Conservation (phyloP, 1,140 invertebrate genomes). For the Dolichoris vasculosae region DNA sequence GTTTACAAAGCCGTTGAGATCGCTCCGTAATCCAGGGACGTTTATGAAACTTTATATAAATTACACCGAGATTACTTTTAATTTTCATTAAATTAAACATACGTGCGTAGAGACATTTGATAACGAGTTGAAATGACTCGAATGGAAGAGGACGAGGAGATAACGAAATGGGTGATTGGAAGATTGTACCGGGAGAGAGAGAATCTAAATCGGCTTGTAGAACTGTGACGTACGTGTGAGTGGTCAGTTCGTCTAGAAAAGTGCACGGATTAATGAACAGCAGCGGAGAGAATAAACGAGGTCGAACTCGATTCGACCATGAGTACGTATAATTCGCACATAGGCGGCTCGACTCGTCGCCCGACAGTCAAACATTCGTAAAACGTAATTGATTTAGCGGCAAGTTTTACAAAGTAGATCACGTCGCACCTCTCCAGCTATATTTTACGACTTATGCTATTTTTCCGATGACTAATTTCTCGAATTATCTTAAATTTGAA, state of each 20-base stretch:
- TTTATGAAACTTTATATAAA: too few species aligned
- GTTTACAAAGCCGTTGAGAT: not conserved
- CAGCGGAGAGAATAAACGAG: constrained; percentile 15
- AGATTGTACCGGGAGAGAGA: constrained; percentile 1
- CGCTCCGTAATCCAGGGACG: not conserved
- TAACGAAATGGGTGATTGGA: constrained; percentile 27
- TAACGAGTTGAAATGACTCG: not conserved
- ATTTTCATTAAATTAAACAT: constrained; percentile 10
- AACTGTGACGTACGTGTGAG: constrained; percentile 9
- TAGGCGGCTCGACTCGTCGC: not conserved
- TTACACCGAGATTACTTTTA: not conserved
- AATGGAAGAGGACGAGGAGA: not conserved
- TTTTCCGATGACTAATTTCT: not conserved
- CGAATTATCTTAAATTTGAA: not conserved
- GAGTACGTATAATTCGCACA: constrained; percentile 16
- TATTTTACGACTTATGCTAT: not conserved
- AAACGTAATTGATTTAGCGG: constrained; percentile 44
- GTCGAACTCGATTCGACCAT: constrained; percentile 22
- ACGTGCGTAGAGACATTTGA: not conserved
- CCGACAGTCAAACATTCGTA: constrained; percentile 38
- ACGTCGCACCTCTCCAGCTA: not conserved
- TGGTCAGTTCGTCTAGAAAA: not conserved
- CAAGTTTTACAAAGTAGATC: constrained; percentile 42
- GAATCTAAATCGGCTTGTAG: constrained; percentile 30
- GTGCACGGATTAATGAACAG: constrained; percentile 35